Conservation (phyloP, 1,140 invertebrate species). For the Trissolcus basalis region DNA sequence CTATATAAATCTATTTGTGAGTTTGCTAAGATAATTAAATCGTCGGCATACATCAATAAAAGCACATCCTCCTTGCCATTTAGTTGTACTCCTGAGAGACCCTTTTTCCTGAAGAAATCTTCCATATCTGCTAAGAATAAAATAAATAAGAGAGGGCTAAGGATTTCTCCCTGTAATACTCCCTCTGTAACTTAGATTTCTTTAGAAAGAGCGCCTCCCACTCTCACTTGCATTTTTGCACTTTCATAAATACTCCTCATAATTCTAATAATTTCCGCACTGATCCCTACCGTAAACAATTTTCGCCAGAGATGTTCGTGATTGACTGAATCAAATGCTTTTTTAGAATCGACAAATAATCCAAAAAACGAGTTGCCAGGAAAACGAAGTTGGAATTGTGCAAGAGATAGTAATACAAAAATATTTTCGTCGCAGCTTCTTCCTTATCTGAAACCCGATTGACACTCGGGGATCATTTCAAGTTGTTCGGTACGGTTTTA, state of each 20-base stretch:
- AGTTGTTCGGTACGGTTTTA: background rate
- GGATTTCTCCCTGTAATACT: slow-evolving; percentile 43
- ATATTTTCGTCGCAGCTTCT: background rate
- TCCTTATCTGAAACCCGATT: background rate
- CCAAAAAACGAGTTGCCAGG: background rate
- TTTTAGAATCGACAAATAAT: background rate
- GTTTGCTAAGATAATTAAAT: slow-evolving; percentile 43
- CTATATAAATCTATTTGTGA: slow-evolving; percentile 14
- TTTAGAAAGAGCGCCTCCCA: background rate
- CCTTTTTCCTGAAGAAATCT: slow-evolving; percentile 27
- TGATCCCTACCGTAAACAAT: background rate
- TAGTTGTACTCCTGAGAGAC: slow-evolving; percentile 26
- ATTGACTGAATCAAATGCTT: background rate
- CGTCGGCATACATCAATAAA: slow-evolving; percentile 46
- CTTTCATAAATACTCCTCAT: no score
- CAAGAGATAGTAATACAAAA: background rate
- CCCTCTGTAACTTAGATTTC: slow-evolving; percentile 14
- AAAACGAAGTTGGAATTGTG: background rate
- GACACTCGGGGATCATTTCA: background rate
- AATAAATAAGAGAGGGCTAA: slow-evolving; percentile 40
- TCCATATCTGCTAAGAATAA: slow-evolving; percentile 42
- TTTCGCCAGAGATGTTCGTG: background rate
- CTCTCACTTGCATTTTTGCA: background rate
- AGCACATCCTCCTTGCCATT: slow-evolving; percentile 24
- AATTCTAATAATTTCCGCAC: background rate